phyloP scores from a whole-genome alignment of 1,140 invertebrate species.

The Melipona quadrifasciata region DNA sequence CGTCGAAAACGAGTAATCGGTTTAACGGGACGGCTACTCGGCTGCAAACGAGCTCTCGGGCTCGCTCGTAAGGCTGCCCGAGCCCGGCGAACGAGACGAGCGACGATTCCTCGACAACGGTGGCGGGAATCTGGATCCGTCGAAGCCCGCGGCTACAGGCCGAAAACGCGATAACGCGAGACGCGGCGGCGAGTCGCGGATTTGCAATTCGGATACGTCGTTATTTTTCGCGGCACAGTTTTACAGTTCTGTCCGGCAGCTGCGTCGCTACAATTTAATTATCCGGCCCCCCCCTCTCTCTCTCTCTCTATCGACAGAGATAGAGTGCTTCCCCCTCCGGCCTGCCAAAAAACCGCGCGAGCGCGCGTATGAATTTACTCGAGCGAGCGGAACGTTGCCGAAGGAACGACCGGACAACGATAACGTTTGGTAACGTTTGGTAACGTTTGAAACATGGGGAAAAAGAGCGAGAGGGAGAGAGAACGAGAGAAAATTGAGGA shows the following conservation, averaged over 20 bases:
- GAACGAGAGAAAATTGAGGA: background rate
- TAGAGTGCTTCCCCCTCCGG: too few species aligned
- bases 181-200: background rate
- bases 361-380: slow-evolving; percentile 16
- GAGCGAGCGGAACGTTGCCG: background rate
- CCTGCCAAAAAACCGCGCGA: background rate
- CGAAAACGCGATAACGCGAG: slow-evolving; percentile 13
- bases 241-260: slow-evolving; percentile 15
- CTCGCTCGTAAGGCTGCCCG: too few species aligned
- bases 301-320: too few species aligned
- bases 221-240: slow-evolving; percentile 40
- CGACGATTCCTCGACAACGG: background rate
- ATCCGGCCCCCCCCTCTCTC: background rate
- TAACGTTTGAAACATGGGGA: background rate
- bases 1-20: too few species aligned
- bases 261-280: slow-evolving; percentile 38
- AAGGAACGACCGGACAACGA: slow-evolving; percentile 14
- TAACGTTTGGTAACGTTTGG: background rate
- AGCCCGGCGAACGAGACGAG: background rate
- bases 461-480: background rate
- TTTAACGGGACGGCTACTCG: too few species aligned
- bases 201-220: slow-evolving; percentile 47
- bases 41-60: too few species aligned
- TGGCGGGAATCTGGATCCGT: background rate
- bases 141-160: background rate